Percentiles rank a stretch among this genome's conserved stretches.
Conservation (phyloP, 2,888 invertebrate genomes). For the Ophion obscuratus region DNA sequence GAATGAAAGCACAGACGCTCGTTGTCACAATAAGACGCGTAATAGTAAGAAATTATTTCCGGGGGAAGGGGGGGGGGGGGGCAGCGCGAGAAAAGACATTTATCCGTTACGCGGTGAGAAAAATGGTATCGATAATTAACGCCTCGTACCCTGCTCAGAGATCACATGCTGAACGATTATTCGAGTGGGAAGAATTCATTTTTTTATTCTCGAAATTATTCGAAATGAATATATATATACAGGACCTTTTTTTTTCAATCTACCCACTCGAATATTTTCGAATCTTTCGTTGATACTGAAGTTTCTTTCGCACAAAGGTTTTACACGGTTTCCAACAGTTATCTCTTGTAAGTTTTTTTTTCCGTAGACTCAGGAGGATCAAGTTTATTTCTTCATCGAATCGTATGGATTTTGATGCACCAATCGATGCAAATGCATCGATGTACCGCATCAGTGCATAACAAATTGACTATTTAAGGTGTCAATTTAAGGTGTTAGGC, state of each 20-base stretch:
- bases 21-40: constrained; percentile 25
- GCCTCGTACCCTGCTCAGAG: constrained; percentile 62
- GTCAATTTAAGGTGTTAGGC: not conserved
- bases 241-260: not conserved
- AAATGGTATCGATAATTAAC: constrained; percentile 43
- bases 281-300: not conserved
- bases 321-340: not conserved
- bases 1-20: constrained; percentile 17
- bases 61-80: not conserved
- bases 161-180: constrained; percentile 64
- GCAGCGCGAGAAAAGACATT: constrained; percentile 12
- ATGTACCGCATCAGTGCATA: not conserved
- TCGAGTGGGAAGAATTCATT: constrained; percentile 49
- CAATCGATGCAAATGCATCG: not conserved
- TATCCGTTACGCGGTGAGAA: constrained; percentile 41
- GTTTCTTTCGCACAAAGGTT: not conserved
- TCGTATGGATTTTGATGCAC: not conserved
- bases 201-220: constrained; percentile 22
- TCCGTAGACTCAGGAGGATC: not conserved
- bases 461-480: not conserved
- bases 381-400: not conserved
- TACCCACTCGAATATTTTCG: not conserved
- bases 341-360: not conserved
- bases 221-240: constrained; percentile 15
- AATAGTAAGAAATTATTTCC: constrained; percentile 7